phyloP scores from a whole-genome alignment of 2,888 invertebrate species.

The Hypsopygia costalis region DNA sequence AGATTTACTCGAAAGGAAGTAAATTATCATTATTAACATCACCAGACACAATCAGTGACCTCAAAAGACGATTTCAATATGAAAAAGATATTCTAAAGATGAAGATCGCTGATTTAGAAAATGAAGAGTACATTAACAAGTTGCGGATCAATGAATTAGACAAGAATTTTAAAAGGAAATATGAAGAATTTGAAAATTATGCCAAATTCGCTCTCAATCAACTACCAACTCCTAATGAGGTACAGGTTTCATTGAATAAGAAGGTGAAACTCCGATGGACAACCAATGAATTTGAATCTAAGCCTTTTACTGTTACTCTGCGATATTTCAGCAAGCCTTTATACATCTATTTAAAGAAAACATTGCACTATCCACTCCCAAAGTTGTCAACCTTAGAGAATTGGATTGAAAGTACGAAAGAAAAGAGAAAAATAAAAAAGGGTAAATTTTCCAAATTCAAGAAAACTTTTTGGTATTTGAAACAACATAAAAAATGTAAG shows the following conservation, averaged over 20 bases:
- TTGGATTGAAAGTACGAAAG: not conserved
- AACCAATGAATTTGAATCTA: not conserved
- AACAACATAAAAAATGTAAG: conserved; percentile 2
- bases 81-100: not conserved
- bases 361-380: not conserved
- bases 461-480: not conserved
- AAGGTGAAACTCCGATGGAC: not conserved
- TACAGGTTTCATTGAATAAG: not conserved
- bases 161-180: not conserved
- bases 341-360: not conserved
- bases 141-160: not conserved
- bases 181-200: not conserved
- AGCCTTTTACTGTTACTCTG: not conserved
- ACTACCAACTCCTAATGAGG: not conserved
- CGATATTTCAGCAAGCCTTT: not conserved
- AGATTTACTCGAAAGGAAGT: too few species aligned
- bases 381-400: not conserved
- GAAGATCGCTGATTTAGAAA: not conserved
- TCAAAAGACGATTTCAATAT: not conserved
- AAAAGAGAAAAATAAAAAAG: not conserved
- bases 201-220: not conserved
- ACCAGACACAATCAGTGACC: not conserved
- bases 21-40: not conserved
- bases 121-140: not conserved
- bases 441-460: not conserved